phyloP scores from a whole-genome alignment of 2,888 invertebrate species.

The Chironomus tentans region DNA sequence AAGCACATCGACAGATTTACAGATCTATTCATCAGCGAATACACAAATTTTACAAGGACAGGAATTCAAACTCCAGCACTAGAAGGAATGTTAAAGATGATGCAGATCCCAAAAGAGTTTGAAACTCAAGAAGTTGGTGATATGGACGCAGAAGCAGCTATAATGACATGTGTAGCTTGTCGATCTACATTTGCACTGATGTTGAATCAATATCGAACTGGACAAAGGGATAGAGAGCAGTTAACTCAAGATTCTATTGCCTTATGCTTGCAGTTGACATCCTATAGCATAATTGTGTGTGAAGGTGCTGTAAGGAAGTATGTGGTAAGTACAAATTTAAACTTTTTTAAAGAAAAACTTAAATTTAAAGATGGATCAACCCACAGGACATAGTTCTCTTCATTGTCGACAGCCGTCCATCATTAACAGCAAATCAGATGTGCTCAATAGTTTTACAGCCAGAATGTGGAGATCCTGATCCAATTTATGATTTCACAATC shows the following conservation, averaged over 20 bases:
- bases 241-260: neutral
- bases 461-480: constrained; percentile 33
- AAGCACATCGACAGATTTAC: neutral
- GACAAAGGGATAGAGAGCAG: neutral
- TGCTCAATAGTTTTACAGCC: constrained; percentile 37
- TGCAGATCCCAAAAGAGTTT: neutral
- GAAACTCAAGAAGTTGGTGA: neutral
- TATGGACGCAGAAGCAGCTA: neutral
- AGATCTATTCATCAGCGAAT: neutral
- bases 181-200: neutral
- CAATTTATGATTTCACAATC: constrained; percentile 35
- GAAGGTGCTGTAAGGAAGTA: neutral
- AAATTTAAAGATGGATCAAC: neutral
- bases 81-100: neutral
- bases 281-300: neutral
- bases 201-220: neutral
- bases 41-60: neutral
- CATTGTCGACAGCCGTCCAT: constrained; percentile 48
- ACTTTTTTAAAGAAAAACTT: neutral
- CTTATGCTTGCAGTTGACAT: neutral
- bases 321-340: neutral
- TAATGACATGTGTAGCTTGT: neutral
- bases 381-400: constrained; percentile 36
- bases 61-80: neutral
- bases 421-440: constrained; percentile 44